A percentile compares a stretch with the other conserved stretches of the same genome.
phyloP scores from a whole-genome alignment of 2,888 invertebrate species.

The Spilosoma lubricipeda region DNA sequence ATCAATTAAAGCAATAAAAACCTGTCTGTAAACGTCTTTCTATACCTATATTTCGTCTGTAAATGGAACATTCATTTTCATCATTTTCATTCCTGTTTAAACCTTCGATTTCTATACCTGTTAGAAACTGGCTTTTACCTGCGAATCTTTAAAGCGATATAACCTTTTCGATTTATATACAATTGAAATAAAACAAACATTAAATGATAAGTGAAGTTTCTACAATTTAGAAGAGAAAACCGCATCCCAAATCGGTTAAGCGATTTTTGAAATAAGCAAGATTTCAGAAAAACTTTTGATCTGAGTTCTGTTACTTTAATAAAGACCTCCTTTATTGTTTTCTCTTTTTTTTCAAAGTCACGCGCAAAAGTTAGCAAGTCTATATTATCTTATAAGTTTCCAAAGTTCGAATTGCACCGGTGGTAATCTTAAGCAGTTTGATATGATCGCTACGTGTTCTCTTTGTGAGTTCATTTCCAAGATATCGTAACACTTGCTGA shows the following conservation, averaged over 20 bases:
- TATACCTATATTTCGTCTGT: background rate
- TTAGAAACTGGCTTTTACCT: too few species aligned
- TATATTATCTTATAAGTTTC: background rate
- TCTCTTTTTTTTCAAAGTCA: too few species aligned
- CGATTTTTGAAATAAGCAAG: too few species aligned
- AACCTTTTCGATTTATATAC: too few species aligned
- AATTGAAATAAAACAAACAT: too few species aligned
- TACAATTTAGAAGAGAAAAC: too few species aligned
- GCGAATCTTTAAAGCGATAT: too few species aligned
- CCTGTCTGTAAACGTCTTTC: background rate
- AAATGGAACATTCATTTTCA: background rate
- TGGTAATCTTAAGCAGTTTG: background rate
- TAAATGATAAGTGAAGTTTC: too few species aligned
- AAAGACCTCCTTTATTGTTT: too few species aligned
- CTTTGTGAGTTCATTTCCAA: background rate
- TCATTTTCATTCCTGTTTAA: background rate
- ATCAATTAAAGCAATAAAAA: background rate
- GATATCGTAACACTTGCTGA: background rate
- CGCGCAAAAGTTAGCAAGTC: background rate
- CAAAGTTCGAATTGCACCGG: background rate
- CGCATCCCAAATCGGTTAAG: too few species aligned
- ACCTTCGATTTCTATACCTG: background rate
- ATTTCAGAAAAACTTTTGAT: too few species aligned
- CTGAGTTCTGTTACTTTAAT: too few species aligned
- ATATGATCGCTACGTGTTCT: background rate